A percentile compares a stretch with the other conserved stretches of the same genome.
Evolutionary conservation across 2,888 invertebrate genomes (phyloP).

Genomic region (Horisme vitalbata): DNA sequence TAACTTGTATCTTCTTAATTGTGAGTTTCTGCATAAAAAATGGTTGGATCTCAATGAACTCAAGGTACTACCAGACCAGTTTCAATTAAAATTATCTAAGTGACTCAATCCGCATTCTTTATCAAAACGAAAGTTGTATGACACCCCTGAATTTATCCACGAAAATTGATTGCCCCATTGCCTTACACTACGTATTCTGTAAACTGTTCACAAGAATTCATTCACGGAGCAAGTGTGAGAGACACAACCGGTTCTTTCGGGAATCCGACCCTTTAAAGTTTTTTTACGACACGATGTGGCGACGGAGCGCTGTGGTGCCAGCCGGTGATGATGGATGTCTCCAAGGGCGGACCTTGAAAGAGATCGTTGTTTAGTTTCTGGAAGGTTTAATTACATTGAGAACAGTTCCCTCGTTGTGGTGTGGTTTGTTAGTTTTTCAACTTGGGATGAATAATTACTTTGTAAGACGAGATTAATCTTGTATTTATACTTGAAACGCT

Average conservation of each 20-base stretch:
- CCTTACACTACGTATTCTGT: no score
- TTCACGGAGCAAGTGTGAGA: slow-evolving; percentile 40
- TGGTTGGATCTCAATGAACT: not conserved
- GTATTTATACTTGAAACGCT: no score
- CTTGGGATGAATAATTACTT: not conserved
- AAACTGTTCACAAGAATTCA: slow-evolving; percentile 30
- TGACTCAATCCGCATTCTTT: slow-evolving; percentile 21
- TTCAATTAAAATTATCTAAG: not conserved
- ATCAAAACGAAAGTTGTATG: slow-evolving; percentile 26
- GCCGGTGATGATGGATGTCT: slow-evolving; percentile 44
- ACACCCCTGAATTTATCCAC: slow-evolving; percentile 13
- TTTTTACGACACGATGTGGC: slow-evolving; percentile 38
- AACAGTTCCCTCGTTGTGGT: slow-evolving; percentile 26
- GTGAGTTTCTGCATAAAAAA: no score
- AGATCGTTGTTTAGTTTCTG: slow-evolving; percentile 34
- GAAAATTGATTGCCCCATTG: no score
- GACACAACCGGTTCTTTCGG: slow-evolving; percentile 45
- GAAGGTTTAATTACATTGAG: slow-evolving; percentile 34
- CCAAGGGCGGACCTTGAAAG: slow-evolving; percentile 32
- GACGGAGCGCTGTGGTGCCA: slow-evolving; percentile 35
- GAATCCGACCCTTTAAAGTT: slow-evolving; percentile 47
- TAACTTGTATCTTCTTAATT: no score
- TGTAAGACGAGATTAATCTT: not conserved
- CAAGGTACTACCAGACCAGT: no score
- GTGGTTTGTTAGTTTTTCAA: slow-evolving; percentile 12